Base-by-base conservation (phyloP, 2,113 vertebrate genomes). In the Sapajus apella region DNA sequence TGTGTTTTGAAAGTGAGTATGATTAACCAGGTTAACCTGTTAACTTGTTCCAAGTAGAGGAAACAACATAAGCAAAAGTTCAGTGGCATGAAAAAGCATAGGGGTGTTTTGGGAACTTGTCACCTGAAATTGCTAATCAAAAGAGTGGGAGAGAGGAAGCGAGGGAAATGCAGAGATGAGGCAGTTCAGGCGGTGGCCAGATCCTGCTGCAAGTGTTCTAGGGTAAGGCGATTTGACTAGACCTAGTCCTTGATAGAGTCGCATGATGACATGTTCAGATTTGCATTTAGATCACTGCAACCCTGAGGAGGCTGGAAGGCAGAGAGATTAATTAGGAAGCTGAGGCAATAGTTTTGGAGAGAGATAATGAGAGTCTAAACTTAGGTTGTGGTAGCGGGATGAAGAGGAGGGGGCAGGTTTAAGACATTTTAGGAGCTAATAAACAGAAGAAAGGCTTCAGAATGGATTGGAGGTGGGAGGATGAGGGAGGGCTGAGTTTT, bases 251-350 rank as follows among this genome's bases (percentile, higher is more conserved):
- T 47, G 45, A 50, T 20, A 81, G 93, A 83, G 23, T 75, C 0
- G 20, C 37, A 30, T 6, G 43, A 80, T 32, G 56, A 73, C 13
- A 12, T 7, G 30, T 55, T 87, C 45, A 20, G 21, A 86, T 83
- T 84, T 75, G 56, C 32, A 1, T 91, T 93, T 88, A 79, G n/a
- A 93, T 83, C 9, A 21, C 16, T 58, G 40, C 20, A 87, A 82
- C 40, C 40, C 89, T 50, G 72, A 81, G 61, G 76, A 94, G 47
- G 40, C 6, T 76, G 56, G 77, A 81, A 52, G 72, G 16, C 56
- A 66, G 77, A 91, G 37, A 87, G 90, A 84, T 83, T n/a, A 88
- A 87, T 81, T 52, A 93, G 52, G 56, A 68, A 85, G 75, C n/a
- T 52, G 56, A 18, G 14, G 35, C 35, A 73, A 66, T 79, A 68